Percentiles rank a stretch among this genome's conserved stretches.
phyloP scores from a whole-genome alignment of 2,113 vertebrate genomes.

The Menidia beryllina region DNA sequence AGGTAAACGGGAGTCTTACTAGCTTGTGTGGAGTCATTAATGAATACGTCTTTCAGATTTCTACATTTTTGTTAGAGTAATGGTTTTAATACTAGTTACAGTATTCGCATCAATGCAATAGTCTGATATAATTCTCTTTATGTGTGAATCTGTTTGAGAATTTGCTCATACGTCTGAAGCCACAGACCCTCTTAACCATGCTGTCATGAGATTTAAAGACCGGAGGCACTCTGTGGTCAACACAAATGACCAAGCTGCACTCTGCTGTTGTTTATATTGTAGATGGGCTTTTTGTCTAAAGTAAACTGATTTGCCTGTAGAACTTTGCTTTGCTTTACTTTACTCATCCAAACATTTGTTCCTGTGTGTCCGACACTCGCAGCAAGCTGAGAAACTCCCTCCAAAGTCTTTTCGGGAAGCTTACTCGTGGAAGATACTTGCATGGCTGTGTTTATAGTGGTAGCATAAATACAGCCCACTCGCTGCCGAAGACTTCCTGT shows the following conservation, averaged over 20 bases:
- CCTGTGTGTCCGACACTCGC: slow-evolving; percentile 14
- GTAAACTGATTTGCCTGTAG: slow-evolving; percentile 21
- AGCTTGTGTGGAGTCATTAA: not conserved
- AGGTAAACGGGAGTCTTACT: not conserved
- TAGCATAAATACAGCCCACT: slow-evolving; percentile 63
- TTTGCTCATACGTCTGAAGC: no score
- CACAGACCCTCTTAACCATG: no score
- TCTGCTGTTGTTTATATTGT: slow-evolving; percentile 7
- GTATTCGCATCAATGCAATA: slow-evolving; percentile 6
- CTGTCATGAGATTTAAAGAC: not conserved
- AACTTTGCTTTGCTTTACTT: slow-evolving; percentile 9
- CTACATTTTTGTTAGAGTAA: not conserved
- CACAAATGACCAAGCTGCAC: slow-evolving; percentile 25
- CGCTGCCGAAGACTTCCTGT: slow-evolving; percentile 58
- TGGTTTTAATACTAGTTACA: not conserved
- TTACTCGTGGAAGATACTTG: slow-evolving; percentile 22
- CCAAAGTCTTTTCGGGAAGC: slow-evolving; percentile 20
- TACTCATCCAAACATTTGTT: slow-evolving; percentile 55
- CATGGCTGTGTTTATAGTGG: slow-evolving; percentile 54
- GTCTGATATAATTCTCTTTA: slow-evolving; percentile 13
- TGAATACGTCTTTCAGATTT: slow-evolving; percentile 6
- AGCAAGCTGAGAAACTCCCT: slow-evolving; percentile 16
- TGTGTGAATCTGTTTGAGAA: not conserved
- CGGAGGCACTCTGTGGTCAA: not conserved
- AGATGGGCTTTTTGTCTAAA: slow-evolving; percentile 23